A percentile compares a stretch with the other conserved stretches of the same genome.
Evolutionary conservation across 2,113 vertebrate species (phyloP).

Genomic region (Pyxicephalus adspersus): DNA sequence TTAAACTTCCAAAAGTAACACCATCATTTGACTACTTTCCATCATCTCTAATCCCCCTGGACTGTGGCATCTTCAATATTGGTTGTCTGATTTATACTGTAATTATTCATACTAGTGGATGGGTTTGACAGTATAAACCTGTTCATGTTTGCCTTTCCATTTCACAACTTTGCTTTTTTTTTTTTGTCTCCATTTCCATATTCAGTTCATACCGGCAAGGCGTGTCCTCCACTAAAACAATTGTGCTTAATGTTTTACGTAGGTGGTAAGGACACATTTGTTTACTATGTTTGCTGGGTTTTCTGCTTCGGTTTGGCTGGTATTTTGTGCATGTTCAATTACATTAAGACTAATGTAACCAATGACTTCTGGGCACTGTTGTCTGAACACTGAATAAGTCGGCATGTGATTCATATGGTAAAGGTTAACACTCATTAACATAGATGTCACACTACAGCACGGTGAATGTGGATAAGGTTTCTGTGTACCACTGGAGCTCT

Average conservation of each 20-base stretch:
- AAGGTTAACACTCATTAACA: not conserved
- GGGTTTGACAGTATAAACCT: not conserved
- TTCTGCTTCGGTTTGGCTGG: constrained; percentile 63
- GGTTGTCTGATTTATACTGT: no score
- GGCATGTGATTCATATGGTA: constrained; percentile 1
- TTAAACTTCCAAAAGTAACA: no score
- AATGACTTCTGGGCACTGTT: not conserved
- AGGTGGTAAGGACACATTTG: constrained; percentile 84
- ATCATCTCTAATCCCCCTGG: no score
- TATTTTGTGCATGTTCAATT: constrained; percentile 67
- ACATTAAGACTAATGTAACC: constrained; percentile 51
- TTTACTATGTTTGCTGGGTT: constrained; percentile 56
- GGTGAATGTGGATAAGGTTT: not conserved
- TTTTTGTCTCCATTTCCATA: constrained; percentile 76
- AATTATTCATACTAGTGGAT: no score
- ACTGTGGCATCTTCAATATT: no score
- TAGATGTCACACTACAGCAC: constrained; percentile 8
- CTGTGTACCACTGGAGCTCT: no score
- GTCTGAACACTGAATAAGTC: not conserved
- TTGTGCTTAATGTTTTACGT: constrained; percentile 88
- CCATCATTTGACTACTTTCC: no score
- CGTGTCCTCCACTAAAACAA: constrained; percentile 84
- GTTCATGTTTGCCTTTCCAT: constrained; percentile 4
- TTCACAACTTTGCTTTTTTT: constrained; percentile 68
- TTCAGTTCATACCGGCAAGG: constrained; percentile 84